Evolutionary conservation across 1,140 invertebrate genomes (phyloP), one percentile per base, ranked within the genome.

Genomic region (Dinoponera quadriceps): DNA sequence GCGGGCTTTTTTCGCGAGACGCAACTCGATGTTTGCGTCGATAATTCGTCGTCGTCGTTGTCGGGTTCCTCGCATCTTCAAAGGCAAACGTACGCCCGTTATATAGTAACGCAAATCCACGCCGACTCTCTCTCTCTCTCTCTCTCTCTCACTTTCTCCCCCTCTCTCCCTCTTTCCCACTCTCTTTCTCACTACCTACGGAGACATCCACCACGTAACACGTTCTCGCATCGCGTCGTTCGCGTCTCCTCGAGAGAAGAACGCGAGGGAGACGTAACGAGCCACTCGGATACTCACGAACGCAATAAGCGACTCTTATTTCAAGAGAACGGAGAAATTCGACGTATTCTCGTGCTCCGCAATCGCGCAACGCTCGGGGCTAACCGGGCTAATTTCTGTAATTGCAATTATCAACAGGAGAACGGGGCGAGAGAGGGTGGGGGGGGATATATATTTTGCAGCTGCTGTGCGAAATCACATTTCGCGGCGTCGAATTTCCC

Each of bases 31-130:
- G 49, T 44, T 44, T 65, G 65, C 44, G 14, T 54, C 75, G 69
- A 69, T 80, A 80, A 80, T 18, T 59, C 44, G 75, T 78, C 63
- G 74, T 68, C 62, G 59, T 57, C 44, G 75, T 80, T 51, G 75
- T 78, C 63, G 59, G 59, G 59, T 63, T 48, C 25, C 51, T 80
- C 51, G 38, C 75, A 48, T 69, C 29, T 66, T 83, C 48, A 48
- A 82, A 83, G 65, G 72, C 62, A 82, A 83, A 69, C 85, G 83
- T 85, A 80, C 77, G 33, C 57, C n/a, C 49, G 25, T 81, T 62
- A 69, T 81, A 65, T 16, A 63, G 38, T 25, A 81, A 81, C 66
- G 49, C 75, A 72, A 84, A 84, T 74, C 77, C 83, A 75, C 85
- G 77, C 72, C 83, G 62, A 82, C 44, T 85, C 38, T 65, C 44